phyloP scores from a whole-genome alignment of 2,113 vertebrate species.

The Larimichthys polyactis region DNA sequence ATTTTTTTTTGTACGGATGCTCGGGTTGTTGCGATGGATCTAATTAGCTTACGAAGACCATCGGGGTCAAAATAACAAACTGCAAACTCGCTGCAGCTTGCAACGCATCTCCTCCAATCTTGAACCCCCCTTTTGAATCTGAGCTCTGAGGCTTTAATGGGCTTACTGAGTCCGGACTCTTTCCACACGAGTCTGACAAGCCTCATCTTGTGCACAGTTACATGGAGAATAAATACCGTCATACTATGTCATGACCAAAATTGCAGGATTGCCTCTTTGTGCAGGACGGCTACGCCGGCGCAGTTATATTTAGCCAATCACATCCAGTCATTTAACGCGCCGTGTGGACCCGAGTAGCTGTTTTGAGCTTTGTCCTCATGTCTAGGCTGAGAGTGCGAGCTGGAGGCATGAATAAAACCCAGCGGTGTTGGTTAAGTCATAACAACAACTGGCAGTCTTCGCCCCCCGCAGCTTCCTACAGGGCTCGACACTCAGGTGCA shows the following conservation, averaged over 20 bases:
- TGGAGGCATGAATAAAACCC: conserved; percentile 69
- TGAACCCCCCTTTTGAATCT: conserved; percentile 42
- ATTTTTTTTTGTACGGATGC: neutral
- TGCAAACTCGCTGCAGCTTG: neutral
- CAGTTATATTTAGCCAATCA: conserved; percentile 72
- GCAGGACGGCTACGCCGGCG: conserved; percentile 30
- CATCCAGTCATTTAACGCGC: conserved; percentile 64
- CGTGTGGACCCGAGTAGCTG: conserved; percentile 46
- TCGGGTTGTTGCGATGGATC: conserved; percentile 26
- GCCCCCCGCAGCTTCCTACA: conserved; percentile 74
- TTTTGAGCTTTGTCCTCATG: conserved; percentile 55
- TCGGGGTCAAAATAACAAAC: conserved; percentile 34
- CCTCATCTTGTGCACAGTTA: conserved; percentile 39
- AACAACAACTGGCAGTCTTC: conserved; percentile 77
- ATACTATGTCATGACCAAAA: conserved; percentile 30
- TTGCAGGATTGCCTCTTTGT: conserved; percentile 38
- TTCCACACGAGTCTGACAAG: conserved; percentile 46
- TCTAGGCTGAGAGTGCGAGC: conserved; percentile 59
- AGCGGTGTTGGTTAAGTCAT: conserved; percentile 65
- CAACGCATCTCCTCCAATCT: neutral
- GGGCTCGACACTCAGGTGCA: conserved; percentile 72
- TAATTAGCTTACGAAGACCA: conserved; percentile 25
- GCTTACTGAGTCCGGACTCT: conserved; percentile 55
- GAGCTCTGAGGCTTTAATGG: conserved; percentile 36
- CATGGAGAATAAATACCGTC: conserved; percentile 38